These are phyloP conservation scores for Molorchus minor DNA, from an alignment of 2,888 invertebrate genomes.

Conservation along the genomic window DNA sequence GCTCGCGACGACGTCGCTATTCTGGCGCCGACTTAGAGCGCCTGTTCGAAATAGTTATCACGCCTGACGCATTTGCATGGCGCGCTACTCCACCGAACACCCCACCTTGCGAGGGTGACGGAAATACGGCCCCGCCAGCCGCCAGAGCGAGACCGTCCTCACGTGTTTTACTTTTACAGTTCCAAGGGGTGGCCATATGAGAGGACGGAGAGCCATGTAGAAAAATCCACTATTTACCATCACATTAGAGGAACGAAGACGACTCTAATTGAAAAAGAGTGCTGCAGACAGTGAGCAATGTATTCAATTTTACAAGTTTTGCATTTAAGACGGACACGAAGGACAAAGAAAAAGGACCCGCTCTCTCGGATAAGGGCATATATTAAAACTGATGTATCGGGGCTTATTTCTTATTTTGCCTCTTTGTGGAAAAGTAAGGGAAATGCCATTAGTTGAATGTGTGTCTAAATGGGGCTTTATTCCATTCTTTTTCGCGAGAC, in stretches of 20 bases:
- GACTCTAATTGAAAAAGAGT: conserved; percentile 48
- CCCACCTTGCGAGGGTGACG: conserved; percentile 54
- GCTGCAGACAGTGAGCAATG: conserved; percentile 48
- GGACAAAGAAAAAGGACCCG: conserved; percentile 41
- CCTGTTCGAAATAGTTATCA: conserved; percentile 62
- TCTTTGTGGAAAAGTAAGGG: conserved; percentile 25
- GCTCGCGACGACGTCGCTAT: conserved; percentile 61
- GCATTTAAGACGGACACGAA: conserved; percentile 43
- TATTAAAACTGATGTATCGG: conserved; percentile 35
- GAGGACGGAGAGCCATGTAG: conserved; percentile 49
- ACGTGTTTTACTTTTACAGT: conserved; percentile 59
- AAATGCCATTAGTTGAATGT: conserved; percentile 26
- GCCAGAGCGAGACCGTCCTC: conserved; percentile 47
- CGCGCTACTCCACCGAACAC: conserved; percentile 53
- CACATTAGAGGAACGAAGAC: conserved; percentile 53
- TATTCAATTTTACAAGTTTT: conserved; percentile 51
- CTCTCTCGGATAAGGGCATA: conserved; percentile 30
- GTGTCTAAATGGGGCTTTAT: conserved; percentile 24
- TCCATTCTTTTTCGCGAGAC: conserved; percentile 17
- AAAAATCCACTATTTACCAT: conserved; percentile 55
- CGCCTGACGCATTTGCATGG: conserved; percentile 64
- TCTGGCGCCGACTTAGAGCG: conserved; percentile 61
- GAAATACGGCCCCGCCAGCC: conserved; percentile 49
- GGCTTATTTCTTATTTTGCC: conserved; percentile 29
- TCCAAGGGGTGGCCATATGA: conserved; percentile 39